These are phyloP conservation scores for Cheilinus undulatus DNA, from an alignment of 2,113 vertebrate genomes.

Conservation along the genomic window DNA sequence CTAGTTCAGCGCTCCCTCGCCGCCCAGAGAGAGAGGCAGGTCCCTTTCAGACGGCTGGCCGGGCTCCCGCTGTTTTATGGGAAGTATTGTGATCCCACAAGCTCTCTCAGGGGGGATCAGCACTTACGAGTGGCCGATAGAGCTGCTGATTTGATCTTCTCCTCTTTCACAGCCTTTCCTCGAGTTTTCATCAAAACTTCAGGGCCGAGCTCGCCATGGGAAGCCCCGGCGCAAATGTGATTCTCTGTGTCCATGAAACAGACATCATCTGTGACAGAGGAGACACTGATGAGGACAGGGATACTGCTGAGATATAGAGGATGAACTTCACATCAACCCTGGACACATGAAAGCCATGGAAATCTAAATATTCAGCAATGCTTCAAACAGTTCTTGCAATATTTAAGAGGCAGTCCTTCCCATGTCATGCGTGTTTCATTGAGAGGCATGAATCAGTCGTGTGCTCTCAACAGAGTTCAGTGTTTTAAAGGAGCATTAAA, in stretches of 20 bases:
- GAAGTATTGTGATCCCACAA: slow-evolving; percentile 78
- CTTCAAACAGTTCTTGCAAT: slow-evolving; percentile 64
- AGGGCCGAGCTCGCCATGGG: slow-evolving; percentile 43
- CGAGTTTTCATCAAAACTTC: slow-evolving; percentile 75
- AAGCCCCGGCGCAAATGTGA: slow-evolving; percentile 57
- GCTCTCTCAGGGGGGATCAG: slow-evolving; percentile 68
- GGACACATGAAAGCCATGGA: slow-evolving; percentile 57
- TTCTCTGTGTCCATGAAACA: slow-evolving; percentile 58
- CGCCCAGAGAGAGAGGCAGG: slow-evolving; percentile 64
- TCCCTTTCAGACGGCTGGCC: slow-evolving; percentile 70
- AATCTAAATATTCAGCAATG: slow-evolving; percentile 67
- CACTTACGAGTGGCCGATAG: slow-evolving; percentile 70
- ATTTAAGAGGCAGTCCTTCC: slow-evolving; percentile 47
- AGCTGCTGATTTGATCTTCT: slow-evolving; percentile 78
- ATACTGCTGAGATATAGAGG: slow-evolving; percentile 35
- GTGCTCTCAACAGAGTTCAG: slow-evolving; percentile 43
- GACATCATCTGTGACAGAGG: slow-evolving; percentile 67
- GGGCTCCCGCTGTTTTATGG: slow-evolving; percentile 79
- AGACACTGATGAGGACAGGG: slow-evolving; percentile 61
- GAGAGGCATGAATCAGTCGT: slow-evolving; percentile 42
- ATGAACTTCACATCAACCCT: slow-evolving; percentile 59
- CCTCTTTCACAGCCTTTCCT: slow-evolving; percentile 71
- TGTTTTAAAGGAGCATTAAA: slow-evolving; percentile 50
- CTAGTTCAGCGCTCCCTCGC: slow-evolving; percentile 53
- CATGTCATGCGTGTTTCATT: slow-evolving; percentile 24